Evolutionary conservation across 2,113 vertebrate genomes (phyloP).

Genomic region (Vombatus ursinus): DNA sequence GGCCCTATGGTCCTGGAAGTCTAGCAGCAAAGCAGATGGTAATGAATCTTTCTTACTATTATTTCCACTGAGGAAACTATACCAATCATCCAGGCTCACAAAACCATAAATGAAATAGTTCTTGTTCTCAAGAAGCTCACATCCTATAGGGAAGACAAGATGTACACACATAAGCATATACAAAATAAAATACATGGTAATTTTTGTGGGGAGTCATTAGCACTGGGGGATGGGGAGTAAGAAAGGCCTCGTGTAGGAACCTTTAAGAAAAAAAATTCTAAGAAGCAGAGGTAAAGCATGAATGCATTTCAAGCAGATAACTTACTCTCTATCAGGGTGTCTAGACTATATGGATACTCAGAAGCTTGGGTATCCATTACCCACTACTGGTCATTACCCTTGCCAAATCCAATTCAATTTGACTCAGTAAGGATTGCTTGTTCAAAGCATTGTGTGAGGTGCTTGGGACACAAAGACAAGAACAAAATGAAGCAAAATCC

Average conservation of each 20-base stretch:
- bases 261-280: neutral
- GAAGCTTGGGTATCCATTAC: neutral
- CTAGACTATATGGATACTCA: neutral
- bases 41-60: neutral
- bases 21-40: neutral
- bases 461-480: neutral
- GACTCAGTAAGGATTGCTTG: neutral
- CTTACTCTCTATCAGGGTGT: neutral
- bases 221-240: neutral
- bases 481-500: neutral
- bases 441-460: neutral
- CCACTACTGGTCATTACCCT: neutral
- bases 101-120: neutral
- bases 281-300: neutral
- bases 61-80: neutral
- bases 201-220: neutral
- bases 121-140: neutral
- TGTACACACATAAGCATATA: neutral
- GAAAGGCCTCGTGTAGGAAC: neutral
- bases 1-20: neutral
- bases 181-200: neutral
- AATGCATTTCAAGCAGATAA: neutral
- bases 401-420: neutral
- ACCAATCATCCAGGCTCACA: neutral
- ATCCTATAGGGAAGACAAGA: neutral